A percentile compares a stretch with the other conserved stretches of the same genome.
phyloP scores from a whole-genome alignment of 2,113 vertebrate species.

The Oncorhynchus mykiss region DNA sequence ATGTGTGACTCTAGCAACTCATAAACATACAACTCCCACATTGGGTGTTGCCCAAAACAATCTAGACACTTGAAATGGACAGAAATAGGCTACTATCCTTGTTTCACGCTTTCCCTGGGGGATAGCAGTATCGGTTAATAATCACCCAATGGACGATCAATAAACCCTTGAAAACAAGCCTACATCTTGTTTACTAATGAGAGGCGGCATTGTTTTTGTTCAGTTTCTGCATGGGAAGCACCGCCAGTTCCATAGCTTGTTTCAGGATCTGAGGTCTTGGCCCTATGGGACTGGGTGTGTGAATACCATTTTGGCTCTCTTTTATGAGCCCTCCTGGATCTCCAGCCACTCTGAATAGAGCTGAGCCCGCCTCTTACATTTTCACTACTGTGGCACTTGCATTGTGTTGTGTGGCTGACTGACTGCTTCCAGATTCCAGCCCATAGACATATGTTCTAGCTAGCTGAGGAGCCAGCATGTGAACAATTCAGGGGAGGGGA shows the following conservation, averaged over 20 bases:
- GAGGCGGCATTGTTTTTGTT: slow-evolving; percentile 32
- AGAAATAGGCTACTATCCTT: not conserved
- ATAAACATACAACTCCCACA: not conserved
- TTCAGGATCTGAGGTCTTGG: slow-evolving; percentile 8
- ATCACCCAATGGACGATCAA: slow-evolving; percentile 44
- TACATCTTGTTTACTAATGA: slow-evolving; percentile 34
- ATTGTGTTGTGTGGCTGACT: slow-evolving; percentile 51
- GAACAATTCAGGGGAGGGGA: slow-evolving; percentile 27
- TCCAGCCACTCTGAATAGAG: slow-evolving; percentile 44
- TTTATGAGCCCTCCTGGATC: slow-evolving; percentile 51
- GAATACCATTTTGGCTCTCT: slow-evolving; percentile 27
- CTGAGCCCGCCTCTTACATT: slow-evolving; percentile 45
- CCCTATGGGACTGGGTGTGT: slow-evolving; percentile 38
- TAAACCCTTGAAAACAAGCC: slow-evolving; percentile 17
- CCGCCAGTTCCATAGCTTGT: not conserved
- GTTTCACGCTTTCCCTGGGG: not conserved
- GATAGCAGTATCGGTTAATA: slow-evolving; percentile 42
- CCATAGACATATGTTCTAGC: no score
- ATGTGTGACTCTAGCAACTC: not conserved
- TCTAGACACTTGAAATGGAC: slow-evolving; percentile 9
- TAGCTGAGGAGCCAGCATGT: slow-evolving; percentile 25
- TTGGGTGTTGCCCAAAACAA: slow-evolving; percentile 15
- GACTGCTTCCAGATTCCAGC: slow-evolving; percentile 46
- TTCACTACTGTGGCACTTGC: slow-evolving; percentile 46
- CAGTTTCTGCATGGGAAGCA: slow-evolving; percentile 9